Evolutionary conservation across 1,140 invertebrate species (phyloP).

Genomic region (Ceratitis capitata): DNA sequence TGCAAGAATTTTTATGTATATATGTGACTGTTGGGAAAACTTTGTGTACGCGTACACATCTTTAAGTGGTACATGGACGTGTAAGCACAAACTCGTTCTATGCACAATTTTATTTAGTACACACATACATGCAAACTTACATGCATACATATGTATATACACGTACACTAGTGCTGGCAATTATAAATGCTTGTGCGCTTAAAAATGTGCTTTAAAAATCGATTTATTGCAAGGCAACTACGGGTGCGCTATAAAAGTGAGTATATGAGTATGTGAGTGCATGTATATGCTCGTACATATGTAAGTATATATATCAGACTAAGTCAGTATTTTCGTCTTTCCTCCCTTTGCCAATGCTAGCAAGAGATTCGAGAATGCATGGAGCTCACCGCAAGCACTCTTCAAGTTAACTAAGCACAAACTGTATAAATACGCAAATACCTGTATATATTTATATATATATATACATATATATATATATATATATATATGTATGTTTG

Average conservation of each 20-base stretch:
- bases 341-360: neutral
- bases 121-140: neutral
- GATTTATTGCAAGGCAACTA: neutral
- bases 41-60: neutral
- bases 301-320: neutral
- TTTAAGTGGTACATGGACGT: neutral
- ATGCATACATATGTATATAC: neutral
- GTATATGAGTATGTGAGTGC: neutral
- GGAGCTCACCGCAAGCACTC: neutral
- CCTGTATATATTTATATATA: neutral
- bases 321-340: neutral
- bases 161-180: neutral
- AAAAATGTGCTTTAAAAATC: conserved; percentile 23
- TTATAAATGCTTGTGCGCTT: neutral
- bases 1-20: too few species aligned
- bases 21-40: too few species aligned
- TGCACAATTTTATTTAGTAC: too few species aligned
- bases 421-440: too few species aligned
- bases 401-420: neutral
- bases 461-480: neutral
- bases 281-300: too few species aligned
- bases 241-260: too few species aligned
- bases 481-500: neutral
- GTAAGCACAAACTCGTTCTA: neutral
- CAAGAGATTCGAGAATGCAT: neutral